Base-by-base conservation (phyloP, 1,140 invertebrate species). In the Sycophaga agraensis region DNA sequence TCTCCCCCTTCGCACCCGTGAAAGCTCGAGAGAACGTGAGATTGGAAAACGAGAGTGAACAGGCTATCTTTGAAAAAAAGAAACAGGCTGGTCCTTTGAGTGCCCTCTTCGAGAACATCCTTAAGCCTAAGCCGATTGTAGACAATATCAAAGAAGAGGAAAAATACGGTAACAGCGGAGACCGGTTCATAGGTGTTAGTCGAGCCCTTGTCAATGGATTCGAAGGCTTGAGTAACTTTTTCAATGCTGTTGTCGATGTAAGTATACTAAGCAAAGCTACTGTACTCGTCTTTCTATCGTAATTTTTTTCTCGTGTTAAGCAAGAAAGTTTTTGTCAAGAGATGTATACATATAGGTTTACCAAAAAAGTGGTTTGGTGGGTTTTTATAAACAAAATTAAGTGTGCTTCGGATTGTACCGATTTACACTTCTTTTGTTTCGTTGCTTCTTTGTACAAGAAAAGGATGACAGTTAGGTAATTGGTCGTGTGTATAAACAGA, bases 111-210 rank as follows among this genome's bases (percentile, higher is more conserved):
- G 54, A 72, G 17, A 71, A 59, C 2, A 61, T 74, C 4, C 14
- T 78, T 0, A 71, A 40, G 1, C 87, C 87, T 0, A 82, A 82
- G 60, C 87, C 88, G 0, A 79, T 90, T n/a, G 82, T 90, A 1
- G 88, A 90, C 65, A 84, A 83, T 14, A 87, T 88, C 53, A 76
- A 70, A 49, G 87, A 89, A 70, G 82, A 88, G 42, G 86, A 90
- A 26, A 89, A 89, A 69, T 90, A 89, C 69, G 88, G 87, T 1
- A 90, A 90, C 66, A 77, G 73, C 12, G 87, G 86, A 0, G 86
- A 86, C 58, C 84, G 83, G 65, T 85, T 86, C 51, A 80, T 80
- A 12, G 70, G 71, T 12, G 67, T 87, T 7, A 85, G 85, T 6
- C 80, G 78, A 65, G 82, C 82, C 3, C 54, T 89, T 1, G 84